Conservation (phyloP, 1,140 invertebrate genomes). For the Drosophila mojavensis region DNA sequence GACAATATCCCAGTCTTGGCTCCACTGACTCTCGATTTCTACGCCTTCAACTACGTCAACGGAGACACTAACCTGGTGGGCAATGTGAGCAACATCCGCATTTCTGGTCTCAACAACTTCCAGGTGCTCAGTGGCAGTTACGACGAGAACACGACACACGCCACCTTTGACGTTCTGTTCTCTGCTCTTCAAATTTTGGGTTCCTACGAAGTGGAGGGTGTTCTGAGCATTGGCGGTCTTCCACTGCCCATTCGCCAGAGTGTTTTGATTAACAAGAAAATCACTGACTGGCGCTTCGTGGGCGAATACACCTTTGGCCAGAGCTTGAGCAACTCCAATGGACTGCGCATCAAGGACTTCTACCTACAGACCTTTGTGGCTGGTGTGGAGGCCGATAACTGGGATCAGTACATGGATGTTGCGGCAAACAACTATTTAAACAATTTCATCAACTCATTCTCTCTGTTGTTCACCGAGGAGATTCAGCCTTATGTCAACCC, state of each 20-base stretch:
- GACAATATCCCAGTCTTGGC: no score
- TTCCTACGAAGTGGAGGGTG: no score
- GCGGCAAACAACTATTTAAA: slow-evolving; percentile 63
- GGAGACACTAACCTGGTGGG: no score
- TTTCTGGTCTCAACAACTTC: no score
- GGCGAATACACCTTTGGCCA: slow-evolving; percentile 53
- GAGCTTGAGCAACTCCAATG: slow-evolving; percentile 38
- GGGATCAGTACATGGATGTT: slow-evolving; percentile 59
- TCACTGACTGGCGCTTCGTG: slow-evolving; percentile 58
- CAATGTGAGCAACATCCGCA: no score
- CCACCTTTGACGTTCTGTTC: no score
- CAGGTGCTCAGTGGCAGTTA: no score
- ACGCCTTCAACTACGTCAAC: no score
- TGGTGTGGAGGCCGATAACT: slow-evolving; percentile 48
- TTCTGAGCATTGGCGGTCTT: slow-evolving; percentile 40
- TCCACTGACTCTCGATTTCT: no score
- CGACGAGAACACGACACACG: no score
- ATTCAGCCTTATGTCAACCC: slow-evolving; percentile 51
- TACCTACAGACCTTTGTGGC: slow-evolving; percentile 50
- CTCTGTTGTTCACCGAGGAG: slow-evolving; percentile 34
- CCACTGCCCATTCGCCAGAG: slow-evolving; percentile 33
- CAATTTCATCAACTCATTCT: slow-evolving; percentile 17
- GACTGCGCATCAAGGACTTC: slow-evolving; percentile 55
- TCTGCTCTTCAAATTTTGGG: no score
- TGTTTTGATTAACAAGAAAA: slow-evolving; percentile 57